Percentiles rank a stretch among this genome's conserved stretches.
These are phyloP conservation scores for Podilymbus podiceps DNA, from an alignment of 2,113 vertebrate species.

Conservation along the genomic window DNA sequence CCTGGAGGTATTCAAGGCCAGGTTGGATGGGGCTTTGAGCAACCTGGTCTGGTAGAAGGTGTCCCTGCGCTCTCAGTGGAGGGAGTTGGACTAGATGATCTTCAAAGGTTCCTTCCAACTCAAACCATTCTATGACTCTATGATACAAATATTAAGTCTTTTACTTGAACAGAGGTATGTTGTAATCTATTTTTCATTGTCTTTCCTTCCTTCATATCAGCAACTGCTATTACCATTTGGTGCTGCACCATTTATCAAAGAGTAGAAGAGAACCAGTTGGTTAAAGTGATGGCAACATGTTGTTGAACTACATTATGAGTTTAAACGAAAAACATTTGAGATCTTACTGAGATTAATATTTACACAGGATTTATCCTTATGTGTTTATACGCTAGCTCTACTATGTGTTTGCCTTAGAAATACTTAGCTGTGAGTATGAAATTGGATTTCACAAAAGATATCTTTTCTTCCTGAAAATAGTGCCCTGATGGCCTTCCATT, in stretches of 20 bases:
- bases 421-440: neutral
- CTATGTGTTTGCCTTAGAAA: neutral
- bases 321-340: neutral
- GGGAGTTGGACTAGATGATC: neutral
- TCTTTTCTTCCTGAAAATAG: neutral
- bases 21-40: neutral
- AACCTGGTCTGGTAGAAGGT: accelerated
- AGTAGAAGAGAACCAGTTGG: neutral
- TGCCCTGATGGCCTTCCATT: neutral
- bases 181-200: neutral
- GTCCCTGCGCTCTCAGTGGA: too few relatives aligned
- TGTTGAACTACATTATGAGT: neutral
- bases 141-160: neutral
- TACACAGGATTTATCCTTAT: neutral
- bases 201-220: neutral
- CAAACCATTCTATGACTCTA: neutral
- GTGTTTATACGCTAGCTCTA: neutral
- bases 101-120: neutral
- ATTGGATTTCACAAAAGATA: neutral
- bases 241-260: neutral
- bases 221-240: neutral
- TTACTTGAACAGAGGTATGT: neutral
- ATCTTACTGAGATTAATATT: neutral
- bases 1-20: neutral
- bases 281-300: neutral